phyloP scores from a whole-genome alignment of 2,113 vertebrate genomes.

The Galeopterus variegatus region DNA sequence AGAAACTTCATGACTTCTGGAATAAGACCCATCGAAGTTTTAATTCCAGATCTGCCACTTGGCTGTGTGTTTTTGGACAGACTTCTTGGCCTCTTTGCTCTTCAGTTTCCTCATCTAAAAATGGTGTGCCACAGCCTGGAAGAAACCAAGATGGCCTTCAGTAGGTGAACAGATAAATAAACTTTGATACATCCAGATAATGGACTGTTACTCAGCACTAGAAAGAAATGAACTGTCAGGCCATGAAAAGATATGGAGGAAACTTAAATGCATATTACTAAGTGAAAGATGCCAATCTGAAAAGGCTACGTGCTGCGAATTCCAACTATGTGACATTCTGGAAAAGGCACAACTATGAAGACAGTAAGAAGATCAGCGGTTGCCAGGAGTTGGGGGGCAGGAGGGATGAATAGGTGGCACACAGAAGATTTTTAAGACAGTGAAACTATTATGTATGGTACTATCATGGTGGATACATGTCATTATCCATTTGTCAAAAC shows the following conservation, averaged over 20 bases:
- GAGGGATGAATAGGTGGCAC: background rate
- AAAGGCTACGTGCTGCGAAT: background rate
- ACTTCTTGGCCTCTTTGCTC: background rate
- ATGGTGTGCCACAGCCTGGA: background rate
- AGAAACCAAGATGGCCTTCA: background rate
- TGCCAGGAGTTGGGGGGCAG: background rate
- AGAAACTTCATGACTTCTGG: background rate
- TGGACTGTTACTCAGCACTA: no score
- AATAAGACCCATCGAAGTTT: background rate
- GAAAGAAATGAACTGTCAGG: no score
- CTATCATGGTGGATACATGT: background rate
- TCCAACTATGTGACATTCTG: background rate
- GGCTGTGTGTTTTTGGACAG: background rate
- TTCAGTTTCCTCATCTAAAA: constrained; percentile 23
- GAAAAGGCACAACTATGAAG: background rate
- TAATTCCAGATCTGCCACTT: background rate
- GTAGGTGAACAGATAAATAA: no score
- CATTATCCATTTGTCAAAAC: background rate
- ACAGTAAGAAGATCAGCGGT: background rate
- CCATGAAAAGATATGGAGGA: no score
- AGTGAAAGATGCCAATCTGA: no score
- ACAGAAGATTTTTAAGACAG: background rate
- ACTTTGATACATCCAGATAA: no score
- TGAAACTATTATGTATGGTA: background rate
- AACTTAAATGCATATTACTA: no score